Base-by-base conservation (phyloP, 2,888 invertebrate species). In the Serrognathus titanus region DNA sequence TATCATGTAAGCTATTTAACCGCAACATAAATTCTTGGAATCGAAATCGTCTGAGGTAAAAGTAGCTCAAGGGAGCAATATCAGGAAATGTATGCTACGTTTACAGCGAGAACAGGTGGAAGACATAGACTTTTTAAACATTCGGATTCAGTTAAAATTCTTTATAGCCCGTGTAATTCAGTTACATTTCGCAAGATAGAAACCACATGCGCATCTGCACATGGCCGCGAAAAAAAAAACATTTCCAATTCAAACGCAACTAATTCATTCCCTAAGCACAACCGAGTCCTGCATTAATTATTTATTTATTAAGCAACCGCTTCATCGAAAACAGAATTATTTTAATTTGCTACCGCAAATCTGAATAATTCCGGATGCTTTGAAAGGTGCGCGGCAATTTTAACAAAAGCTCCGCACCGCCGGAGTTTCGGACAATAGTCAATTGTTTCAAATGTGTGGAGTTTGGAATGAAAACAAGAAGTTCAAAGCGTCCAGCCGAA, bases 131-230 rank as follows among this genome's bases (percentile, higher is more conserved):
- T 67, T 72, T 71, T 69, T 69, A 69, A 69, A 69, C 72, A 70
- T 70, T 71, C 66, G 67, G 67, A 69, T 71, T 69, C 68, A 64
- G 71, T 68, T 71, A 69, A 71, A 69, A 69, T 69, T 69, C 69
- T 72, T 73, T 72, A 72, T 67, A 63, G 66, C 60, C 62, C 63
- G 65, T 68, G 60, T 63, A 62, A 65, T 65, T 64, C 61, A 57
- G 58, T 63, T 65, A 63, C 54, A 45, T 60, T 55, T 55, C 51
- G 58, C 57, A 55, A 57, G 55, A 60, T 49, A 54, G 51, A 55
- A 55, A 55, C 60, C 60, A 57, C 50, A 55, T 57, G 60, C 57
- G 49, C 55, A 43, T 43, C 43, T 43, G 43, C 43, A 43, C 43
- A 43, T 43, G 43, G 16, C 43, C 12, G 13, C 6, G 7, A 7